These are phyloP conservation scores for Himalopsyche kuldschensis DNA, from an alignment of 2,888 invertebrate species.

Conservation along the genomic window DNA sequence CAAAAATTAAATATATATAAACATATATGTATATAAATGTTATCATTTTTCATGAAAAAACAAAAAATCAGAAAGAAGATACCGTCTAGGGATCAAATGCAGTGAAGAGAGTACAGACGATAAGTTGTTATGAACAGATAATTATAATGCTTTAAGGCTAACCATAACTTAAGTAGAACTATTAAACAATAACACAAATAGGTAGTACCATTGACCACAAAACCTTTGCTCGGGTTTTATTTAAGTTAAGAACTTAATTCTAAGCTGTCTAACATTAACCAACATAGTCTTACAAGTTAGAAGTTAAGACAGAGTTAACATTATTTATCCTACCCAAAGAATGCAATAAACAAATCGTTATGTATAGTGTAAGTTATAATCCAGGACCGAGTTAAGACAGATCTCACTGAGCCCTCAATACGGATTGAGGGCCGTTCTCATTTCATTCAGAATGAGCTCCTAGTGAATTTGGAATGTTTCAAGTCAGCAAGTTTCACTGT, in stretches of 20 bases:
- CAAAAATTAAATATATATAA: neutral
- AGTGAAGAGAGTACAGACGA: neutral
- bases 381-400: neutral
- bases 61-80: neutral
- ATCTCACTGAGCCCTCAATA: neutral
- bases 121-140: neutral
- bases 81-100: neutral
- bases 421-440: neutral
- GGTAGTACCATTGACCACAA: conserved; percentile 35
- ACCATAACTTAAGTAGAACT: conserved; percentile 29
- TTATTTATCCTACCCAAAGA: conserved; percentile 29
- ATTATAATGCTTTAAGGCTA: conserved; percentile 14
- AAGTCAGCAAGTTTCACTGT: neutral
- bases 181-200: conserved; percentile 38
- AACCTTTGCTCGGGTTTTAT: conserved; percentile 35
- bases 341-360: conserved; percentile 21
- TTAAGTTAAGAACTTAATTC: conserved; percentile 21
- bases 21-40: too few relatives aligned
- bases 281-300: conserved; percentile 23
- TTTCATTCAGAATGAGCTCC: neutral
- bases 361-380: neutral
- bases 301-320: conserved; percentile 22
- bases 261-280: conserved; percentile 19
- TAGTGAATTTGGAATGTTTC: conserved; percentile 18
- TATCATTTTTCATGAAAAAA: conserved; percentile 11